phyloP scores from a whole-genome alignment of 2,113 vertebrate genomes.

The Carassius auratus region DNA sequence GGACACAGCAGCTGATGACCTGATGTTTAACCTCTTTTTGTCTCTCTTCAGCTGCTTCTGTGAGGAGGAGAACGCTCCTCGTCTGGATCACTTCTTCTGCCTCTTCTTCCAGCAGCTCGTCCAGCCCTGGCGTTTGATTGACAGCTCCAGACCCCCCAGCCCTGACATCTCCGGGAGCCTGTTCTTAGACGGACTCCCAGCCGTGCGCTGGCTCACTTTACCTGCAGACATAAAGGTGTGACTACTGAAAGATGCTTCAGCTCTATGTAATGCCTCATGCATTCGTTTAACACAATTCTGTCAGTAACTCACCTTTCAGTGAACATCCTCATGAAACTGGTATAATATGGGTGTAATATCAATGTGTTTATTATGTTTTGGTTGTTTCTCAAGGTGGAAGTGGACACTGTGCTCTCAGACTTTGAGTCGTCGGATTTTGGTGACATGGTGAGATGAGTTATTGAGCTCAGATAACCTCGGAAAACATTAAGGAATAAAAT shows the following conservation, averaged over 20 bases:
- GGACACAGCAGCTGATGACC: neutral
- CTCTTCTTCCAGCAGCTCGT: conserved; percentile 93
- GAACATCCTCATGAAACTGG: neutral
- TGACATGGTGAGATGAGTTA: conserved; percentile 84
- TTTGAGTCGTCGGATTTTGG: conserved; percentile 95
- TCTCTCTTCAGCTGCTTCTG: conserved; percentile 84
- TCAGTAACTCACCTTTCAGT: neutral
- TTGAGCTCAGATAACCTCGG: neutral
- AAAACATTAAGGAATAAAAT: neutral
- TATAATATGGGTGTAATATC: neutral
- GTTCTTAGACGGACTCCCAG: conserved; percentile 85
- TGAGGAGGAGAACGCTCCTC: conserved; percentile 78
- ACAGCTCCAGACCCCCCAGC: conserved; percentile 59
- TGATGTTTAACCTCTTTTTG: neutral
- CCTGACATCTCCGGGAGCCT: conserved; percentile 72
- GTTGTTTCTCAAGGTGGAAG: conserved; percentile 82
- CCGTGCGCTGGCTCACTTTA: conserved; percentile 85
- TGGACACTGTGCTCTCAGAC: conserved; percentile 89
- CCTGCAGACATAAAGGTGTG: conserved; percentile 88
- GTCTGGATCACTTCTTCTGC: conserved; percentile 94
- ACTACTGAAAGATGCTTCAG: neutral
- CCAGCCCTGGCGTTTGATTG: conserved; percentile 72
- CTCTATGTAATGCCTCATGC: neutral
- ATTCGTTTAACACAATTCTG: neutral
- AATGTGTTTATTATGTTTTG: conserved; percentile 39